Conservation (phyloP, 2,888 invertebrate genomes). For the Drosophila mettleri region DNA sequence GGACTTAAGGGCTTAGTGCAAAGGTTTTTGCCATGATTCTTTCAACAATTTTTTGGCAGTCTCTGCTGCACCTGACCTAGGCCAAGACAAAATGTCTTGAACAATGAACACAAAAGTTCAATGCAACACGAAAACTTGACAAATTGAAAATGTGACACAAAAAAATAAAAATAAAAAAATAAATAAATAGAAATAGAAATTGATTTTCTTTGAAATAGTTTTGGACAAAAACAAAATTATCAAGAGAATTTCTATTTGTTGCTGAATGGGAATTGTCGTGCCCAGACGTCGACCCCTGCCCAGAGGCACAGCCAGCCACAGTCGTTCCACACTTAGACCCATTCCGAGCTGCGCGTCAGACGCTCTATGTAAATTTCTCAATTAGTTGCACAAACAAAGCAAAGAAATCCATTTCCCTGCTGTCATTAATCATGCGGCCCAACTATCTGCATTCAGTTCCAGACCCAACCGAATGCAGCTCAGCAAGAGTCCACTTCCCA, state of each 20-base stretch:
- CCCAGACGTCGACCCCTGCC: slow-evolving; percentile 10
- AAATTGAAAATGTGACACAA: neutral
- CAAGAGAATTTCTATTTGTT: slow-evolving; percentile 39
- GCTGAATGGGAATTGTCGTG: slow-evolving; percentile 18
- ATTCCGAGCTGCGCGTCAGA: slow-evolving; percentile 17
- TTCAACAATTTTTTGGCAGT: neutral
- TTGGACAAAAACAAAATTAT: slow-evolving; percentile 51
- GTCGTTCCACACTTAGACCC: slow-evolving; percentile 17
- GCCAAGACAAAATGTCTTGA: slow-evolving; percentile 25
- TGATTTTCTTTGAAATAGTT: slow-evolving; percentile 53
- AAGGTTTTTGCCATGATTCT: neutral
- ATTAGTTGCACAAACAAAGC: slow-evolving; percentile 70
- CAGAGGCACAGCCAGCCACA: neutral
- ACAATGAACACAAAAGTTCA: slow-evolving; percentile 17
- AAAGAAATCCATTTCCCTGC: slow-evolving; percentile 51
- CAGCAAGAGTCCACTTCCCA: slow-evolving; percentile 60
- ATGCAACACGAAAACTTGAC: slow-evolving; percentile 4
- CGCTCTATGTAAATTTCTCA: slow-evolving; percentile 69
- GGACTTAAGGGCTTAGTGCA: slow-evolving; percentile 27
- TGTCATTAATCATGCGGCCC: slow-evolving; percentile 56
- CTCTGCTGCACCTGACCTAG: slow-evolving; percentile 33
- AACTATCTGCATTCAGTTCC: slow-evolving; percentile 34
- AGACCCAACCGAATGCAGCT: slow-evolving; percentile 37
- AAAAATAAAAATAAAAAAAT: slow-evolving; percentile 2
- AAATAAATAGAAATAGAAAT: slow-evolving; percentile 44